Percentiles rank a stretch among this genome's conserved stretches.
Evolutionary conservation across 1,140 invertebrate genomes (phyloP).

Genomic region (Ruditapes philippinarum): DNA sequence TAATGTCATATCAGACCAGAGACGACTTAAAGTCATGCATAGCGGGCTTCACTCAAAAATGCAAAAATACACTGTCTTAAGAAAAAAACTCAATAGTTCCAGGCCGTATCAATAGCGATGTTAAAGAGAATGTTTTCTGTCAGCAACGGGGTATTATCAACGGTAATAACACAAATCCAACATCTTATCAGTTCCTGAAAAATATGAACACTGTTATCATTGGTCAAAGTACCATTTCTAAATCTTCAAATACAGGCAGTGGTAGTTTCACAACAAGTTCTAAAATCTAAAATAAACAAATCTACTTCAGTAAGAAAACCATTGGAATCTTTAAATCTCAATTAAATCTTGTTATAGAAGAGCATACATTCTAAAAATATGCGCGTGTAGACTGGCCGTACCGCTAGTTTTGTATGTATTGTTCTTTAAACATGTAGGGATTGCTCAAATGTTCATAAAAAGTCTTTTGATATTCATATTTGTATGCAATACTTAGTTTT

Average conservation of each 20-base stretch:
- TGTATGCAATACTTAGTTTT: too few species aligned
- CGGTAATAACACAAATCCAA: conserved; percentile 61
- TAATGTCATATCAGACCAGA: conserved; percentile 15
- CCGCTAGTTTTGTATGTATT: not conserved
- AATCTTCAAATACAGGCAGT: too few species aligned
- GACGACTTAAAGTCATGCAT: not conserved
- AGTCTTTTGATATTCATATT: too few species aligned
- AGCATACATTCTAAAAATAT: too few species aligned
- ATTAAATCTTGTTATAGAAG: too few species aligned
- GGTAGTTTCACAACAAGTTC: too few species aligned
- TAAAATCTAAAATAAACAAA: too few species aligned
- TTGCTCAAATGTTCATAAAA: too few species aligned
- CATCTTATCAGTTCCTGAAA: conserved; percentile 13
- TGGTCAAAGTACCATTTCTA: conserved; percentile 37
- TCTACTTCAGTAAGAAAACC: too few species aligned
- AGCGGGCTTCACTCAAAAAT: not conserved
- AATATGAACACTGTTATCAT: conserved; percentile 51
- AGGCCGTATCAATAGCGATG: conserved; percentile 23
- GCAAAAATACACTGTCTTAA: not conserved
- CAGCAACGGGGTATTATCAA: conserved; percentile 59
- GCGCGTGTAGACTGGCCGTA: not conserved
- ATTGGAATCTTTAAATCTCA: too few species aligned
- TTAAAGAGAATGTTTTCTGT: conserved; percentile 37
- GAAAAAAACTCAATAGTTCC: not conserved
- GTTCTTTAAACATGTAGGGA: too few species aligned